phyloP scores from a whole-genome alignment of 1,140 invertebrate species.

The Drosophila oshimai region DNA sequence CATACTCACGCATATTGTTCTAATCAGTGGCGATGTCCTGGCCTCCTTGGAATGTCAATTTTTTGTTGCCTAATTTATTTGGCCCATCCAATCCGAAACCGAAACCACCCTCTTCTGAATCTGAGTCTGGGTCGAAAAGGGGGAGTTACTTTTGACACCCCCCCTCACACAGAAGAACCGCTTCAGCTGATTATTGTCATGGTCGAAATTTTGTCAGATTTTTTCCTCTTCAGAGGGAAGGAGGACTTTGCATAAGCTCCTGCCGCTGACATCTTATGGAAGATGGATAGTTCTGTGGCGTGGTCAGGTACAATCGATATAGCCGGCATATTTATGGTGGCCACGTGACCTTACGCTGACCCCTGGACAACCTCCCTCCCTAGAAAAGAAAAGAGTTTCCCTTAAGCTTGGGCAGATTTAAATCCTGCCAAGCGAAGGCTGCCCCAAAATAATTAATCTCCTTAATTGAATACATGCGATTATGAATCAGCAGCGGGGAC shows the following conservation, averaged over 20 bases:
- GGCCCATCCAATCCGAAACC: constrained; percentile 21
- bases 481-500: constrained; percentile 45
- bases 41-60: constrained; percentile 68
- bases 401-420: constrained; percentile 22
- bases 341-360: constrained; percentile 61
- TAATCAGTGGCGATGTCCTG: constrained; percentile 67
- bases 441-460: constrained; percentile 43
- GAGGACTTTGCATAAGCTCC: constrained; percentile 61
- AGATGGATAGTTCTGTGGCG: constrained; percentile 70
- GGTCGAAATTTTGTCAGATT: constrained; percentile 34
- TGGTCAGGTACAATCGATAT: constrained; percentile 71
- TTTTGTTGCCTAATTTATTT: constrained; percentile 78
- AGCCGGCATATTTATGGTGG: constrained; percentile 58
- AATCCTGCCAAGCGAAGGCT: neutral
- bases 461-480: constrained; percentile 50
- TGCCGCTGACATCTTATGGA: constrained; percentile 60
- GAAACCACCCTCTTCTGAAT: constrained; percentile 21
- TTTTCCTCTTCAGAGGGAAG: neutral
- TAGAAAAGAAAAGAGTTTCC: constrained; percentile 7
- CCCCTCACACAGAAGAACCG: constrained; percentile 54
- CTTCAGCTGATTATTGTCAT: constrained; percentile 75
- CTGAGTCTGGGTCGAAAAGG: neutral
- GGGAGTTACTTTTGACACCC: constrained; percentile 65
- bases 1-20: constrained; percentile 78
- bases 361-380: constrained; percentile 13